Base-by-base conservation (phyloP, 2,888 invertebrate species). In the Trissonchulus latispiculum region DNA sequence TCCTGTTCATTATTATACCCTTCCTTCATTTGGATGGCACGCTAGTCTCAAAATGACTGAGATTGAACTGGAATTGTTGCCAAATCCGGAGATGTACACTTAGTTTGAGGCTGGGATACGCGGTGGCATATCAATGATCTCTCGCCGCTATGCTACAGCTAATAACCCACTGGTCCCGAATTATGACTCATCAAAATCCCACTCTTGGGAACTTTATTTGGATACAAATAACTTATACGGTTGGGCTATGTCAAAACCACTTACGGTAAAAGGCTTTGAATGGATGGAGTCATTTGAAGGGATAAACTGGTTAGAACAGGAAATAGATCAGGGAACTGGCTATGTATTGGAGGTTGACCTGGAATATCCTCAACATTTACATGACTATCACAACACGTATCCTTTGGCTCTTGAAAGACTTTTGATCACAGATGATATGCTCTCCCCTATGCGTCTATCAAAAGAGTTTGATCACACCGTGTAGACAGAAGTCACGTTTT, bases 311-410 rank as follows among this genome's bases (percentile, higher is more conserved):
- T 8, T 3, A 29, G 15, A 18, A 23, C 64, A 29, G 3, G 3
- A 3, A 15, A 29, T 3, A 15, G n/a, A 18, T 62, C 64, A 29
- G n/a, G 76, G 78, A 36, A 72, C 70, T 2, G 82, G 81, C 0
- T 83, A 80, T 72, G 78, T 84, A 29, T 75, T 84, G 1, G 82
- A 84, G 73, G 83, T 84, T 0, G 83, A 84, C 72, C 70, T 84
- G 32, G 76, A 80, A 33, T 83, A 84, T 76, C 82, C 83, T 1
- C 15, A 77, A 23, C 61, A 77, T 8, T 72, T 82, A n/a, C 83
- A 84, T 72, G 79, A 81, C 61, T 1, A 66, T 1, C 83, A 78
- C 68, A 77, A 76, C 68, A 77, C 78, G 36, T 77, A 78, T 61
- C 78, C 80, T 1, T 74, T 78, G n/a, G n/a, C 29, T 29, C 64